Conservation (phyloP, 2,113 vertebrate genomes). For the Hippocampus zosterae region DNA sequence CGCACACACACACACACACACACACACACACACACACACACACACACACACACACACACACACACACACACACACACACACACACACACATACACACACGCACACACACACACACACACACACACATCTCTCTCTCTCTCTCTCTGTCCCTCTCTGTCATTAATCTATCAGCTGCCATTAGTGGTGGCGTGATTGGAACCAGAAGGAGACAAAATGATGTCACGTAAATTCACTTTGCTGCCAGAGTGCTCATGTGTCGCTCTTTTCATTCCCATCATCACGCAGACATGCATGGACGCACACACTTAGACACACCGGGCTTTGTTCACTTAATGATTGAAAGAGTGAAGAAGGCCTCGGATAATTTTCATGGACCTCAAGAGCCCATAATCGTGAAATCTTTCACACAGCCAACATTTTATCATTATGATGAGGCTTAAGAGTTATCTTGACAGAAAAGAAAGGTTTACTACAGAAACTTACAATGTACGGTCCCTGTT, state of each 20-base stretch:
- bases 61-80: neutral
- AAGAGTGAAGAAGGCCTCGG: conserved; percentile 20
- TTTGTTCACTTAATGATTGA: conserved; percentile 37
- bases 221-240: conserved; percentile 50
- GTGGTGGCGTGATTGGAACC: conserved; percentile 69
- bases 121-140: no score
- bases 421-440: conserved; percentile 4
- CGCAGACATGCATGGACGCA: neutral
- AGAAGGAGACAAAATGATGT: conserved; percentile 72
- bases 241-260: conserved; percentile 54
- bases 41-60: neutral
- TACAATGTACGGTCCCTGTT: neutral
- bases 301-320: conserved; percentile 17
- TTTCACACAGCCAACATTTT: conserved; percentile 18
- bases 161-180: conserved; percentile 74
- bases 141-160: conserved; percentile 36
- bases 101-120: no score
- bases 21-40: no score
- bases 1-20: conserved; percentile 6
- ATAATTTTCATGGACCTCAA: conserved; percentile 10
- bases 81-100: neutral
- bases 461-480: neutral
- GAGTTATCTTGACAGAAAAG: neutral
- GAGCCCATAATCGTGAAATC: conserved; percentile 21
- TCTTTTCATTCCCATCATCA: conserved; percentile 48